Evolutionary conservation across 2,113 vertebrate species (phyloP).

Genomic region (Taurulus bubalis): DNA sequence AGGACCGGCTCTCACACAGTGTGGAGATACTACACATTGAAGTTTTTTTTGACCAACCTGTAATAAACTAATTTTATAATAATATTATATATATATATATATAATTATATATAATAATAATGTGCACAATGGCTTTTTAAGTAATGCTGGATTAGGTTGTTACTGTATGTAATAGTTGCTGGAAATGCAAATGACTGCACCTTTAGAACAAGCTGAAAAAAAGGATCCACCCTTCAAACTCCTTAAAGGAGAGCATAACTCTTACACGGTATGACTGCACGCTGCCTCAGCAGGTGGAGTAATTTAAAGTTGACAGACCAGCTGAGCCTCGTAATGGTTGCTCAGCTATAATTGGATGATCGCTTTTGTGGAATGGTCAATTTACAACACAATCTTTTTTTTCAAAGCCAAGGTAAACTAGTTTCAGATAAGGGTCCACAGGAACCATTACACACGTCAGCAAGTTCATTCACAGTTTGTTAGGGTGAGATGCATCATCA

Average conservation of each 20-base stretch:
- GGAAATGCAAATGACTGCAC: not conserved
- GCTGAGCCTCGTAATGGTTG: not conserved
- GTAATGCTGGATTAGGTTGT: not conserved
- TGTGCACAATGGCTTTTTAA: not conserved
- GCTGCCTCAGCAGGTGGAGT: not conserved
- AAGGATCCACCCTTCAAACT: not conserved
- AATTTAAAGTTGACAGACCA: not conserved
- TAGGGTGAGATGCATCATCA: slow-evolving; percentile 4
- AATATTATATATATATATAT: too few species aligned
- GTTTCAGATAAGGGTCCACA: slow-evolving; percentile 21
- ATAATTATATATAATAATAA: not conserved
- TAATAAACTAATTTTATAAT: not conserved
- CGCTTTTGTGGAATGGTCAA: not conserved
- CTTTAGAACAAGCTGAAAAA: not conserved
- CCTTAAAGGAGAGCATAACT: not conserved
- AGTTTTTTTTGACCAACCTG: not conserved
- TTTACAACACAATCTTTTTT: not conserved
- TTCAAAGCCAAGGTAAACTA: slow-evolving; percentile 18
- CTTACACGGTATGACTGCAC: not conserved
- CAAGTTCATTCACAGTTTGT: slow-evolving; percentile 5
- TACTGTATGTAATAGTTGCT: not conserved
- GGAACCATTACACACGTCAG: slow-evolving; percentile 30
- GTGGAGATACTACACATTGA: not conserved
- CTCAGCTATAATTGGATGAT: not conserved
- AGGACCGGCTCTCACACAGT: not conserved